Evolutionary conservation across 1,140 invertebrate species (phyloP).

Genomic region (Portunus trituberculatus): DNA sequence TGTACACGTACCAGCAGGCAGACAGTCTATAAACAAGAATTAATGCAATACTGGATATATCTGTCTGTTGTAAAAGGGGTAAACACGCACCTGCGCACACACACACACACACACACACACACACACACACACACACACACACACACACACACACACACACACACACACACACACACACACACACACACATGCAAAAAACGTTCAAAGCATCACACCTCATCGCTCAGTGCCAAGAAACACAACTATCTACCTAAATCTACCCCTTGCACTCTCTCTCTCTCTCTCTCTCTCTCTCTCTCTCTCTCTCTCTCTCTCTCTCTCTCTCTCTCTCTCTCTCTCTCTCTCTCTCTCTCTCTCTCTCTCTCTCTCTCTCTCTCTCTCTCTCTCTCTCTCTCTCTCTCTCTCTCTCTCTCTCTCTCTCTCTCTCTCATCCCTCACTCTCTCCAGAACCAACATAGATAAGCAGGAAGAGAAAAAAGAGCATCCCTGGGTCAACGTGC

Average conservation of each 20-base stretch:
- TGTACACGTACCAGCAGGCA: background rate
- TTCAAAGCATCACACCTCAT: too few species aligned
- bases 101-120: slow-evolving; percentile 5
- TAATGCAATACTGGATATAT: background rate
- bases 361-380: background rate
- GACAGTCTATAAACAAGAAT: background rate
- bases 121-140: background rate
- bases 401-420: background rate
- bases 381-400: background rate
- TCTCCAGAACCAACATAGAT: background rate
- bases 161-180: slow-evolving; percentile 4
- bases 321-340: background rate
- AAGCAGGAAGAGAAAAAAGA: too few species aligned
- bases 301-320: background rate
- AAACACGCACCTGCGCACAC: background rate
- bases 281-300: background rate
- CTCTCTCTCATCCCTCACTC: background rate
- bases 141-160: background rate
- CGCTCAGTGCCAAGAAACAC: too few species aligned
- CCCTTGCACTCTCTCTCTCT: background rate
- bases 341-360: background rate
- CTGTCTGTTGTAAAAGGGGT: background rate
- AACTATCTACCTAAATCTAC: background rate
- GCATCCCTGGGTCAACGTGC: too few species aligned
- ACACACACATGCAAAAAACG: background rate